These are phyloP conservation scores for Harlomillsia oculata DNA, from an alignment of 1,140 invertebrate species.

Conservation along the genomic window DNA sequence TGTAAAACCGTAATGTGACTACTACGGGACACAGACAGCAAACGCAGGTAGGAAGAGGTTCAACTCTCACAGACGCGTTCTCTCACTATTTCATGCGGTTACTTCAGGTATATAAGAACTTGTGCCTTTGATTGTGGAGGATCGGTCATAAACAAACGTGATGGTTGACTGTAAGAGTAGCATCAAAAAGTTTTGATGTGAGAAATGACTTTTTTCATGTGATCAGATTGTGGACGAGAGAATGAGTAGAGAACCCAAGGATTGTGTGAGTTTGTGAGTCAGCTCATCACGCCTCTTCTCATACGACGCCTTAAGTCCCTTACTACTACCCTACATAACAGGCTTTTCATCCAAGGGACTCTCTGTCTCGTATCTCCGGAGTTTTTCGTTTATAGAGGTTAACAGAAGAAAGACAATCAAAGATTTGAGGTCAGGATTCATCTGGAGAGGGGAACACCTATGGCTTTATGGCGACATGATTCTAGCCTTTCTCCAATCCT, in stretches of 20 bases:
- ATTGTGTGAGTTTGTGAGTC: too few relatives aligned
- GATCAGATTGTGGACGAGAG: slow-evolving; percentile 21
- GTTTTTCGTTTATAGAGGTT: background rate
- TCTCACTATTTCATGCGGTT: too few relatives aligned
- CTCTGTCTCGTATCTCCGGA: too few relatives aligned
- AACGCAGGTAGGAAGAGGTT: too few relatives aligned
- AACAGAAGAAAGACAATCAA: slow-evolving; percentile 27
- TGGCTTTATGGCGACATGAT: slow-evolving; percentile 35
- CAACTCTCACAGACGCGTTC: too few relatives aligned
- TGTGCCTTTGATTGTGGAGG: background rate
- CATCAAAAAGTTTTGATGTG: slow-evolving; percentile 20
- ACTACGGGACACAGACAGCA: too few relatives aligned
- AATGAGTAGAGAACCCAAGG: too few relatives aligned
- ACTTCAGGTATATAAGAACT: slow-evolving; percentile 4
- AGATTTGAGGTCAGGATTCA: slow-evolving; percentile 26
- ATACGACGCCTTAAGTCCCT: too few relatives aligned
- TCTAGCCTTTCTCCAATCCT: slow-evolving; percentile 17
- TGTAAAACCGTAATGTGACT: too few relatives aligned
- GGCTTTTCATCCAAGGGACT: background rate
- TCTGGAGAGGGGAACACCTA: slow-evolving; percentile 33
- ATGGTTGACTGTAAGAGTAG: background rate
- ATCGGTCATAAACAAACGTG: slow-evolving; percentile 13
- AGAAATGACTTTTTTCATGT: slow-evolving; percentile 29
- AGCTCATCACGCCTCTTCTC: too few relatives aligned
- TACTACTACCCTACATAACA: too few relatives aligned